Evolutionary conservation across 2,888 invertebrate genomes (phyloP).

Genomic region (Diadegma fenestrale): DNA sequence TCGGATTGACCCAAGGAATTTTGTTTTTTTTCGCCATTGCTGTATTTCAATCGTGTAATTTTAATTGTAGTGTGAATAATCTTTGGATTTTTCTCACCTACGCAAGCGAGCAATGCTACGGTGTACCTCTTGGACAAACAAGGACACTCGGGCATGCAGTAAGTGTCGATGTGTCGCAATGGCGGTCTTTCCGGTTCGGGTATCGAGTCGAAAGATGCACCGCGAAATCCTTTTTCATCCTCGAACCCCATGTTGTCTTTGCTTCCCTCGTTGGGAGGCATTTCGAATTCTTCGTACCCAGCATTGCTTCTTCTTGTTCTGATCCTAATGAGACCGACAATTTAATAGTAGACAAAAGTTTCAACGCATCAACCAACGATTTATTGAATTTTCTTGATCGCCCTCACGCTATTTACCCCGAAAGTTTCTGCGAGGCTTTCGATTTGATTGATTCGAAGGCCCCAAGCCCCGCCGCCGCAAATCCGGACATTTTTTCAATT

Average conservation of each 20-base stretch:
- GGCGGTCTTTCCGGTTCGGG: slow-evolving; percentile 94
- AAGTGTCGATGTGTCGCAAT: slow-evolving; percentile 94
- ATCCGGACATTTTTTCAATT: slow-evolving; percentile 84
- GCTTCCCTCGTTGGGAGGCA: slow-evolving; percentile 81
- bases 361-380: not conserved
- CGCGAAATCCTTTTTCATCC: slow-evolving; percentile 79
- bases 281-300: slow-evolving; percentile 86
- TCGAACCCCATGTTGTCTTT: slow-evolving; percentile 84
- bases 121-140: slow-evolving; percentile 95
- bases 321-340: slow-evolving; percentile 38
- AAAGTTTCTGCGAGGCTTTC: slow-evolving; percentile 81
- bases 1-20: too few species aligned
- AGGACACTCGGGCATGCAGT: slow-evolving; percentile 94
- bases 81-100: slow-evolving; percentile 85
- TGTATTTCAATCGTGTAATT: too few species aligned
- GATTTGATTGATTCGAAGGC: slow-evolving; percentile 82
- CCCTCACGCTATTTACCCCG: slow-evolving; percentile 76
- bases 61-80: not conserved
- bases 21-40: too few species aligned
- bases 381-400: not conserved
- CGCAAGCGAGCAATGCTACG: slow-evolving; percentile 93
- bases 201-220: slow-evolving; percentile 88
- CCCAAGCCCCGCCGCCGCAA: slow-evolving; percentile 83
- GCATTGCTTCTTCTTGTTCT: slow-evolving; percentile 73
- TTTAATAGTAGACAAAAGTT: not conserved